Evolutionary conservation across 1,140 invertebrate species (phyloP), one percentile per base, ranked within the genome.

Genomic region (Drosophila sp.): DNA sequence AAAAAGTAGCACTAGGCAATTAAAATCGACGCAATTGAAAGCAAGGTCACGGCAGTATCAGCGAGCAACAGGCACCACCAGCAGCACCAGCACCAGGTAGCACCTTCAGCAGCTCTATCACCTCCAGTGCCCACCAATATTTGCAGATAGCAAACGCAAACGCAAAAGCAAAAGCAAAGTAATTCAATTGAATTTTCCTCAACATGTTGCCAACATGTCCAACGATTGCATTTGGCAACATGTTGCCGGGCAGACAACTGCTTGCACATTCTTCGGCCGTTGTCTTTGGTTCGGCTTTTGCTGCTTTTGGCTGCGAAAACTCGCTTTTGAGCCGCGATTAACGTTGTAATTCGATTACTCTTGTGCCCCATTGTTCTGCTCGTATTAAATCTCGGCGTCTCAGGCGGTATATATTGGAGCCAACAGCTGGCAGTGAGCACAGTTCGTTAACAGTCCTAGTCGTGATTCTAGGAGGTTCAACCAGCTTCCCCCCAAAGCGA

Each of bases 361-460:
- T 80, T 77, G 61, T 77, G 68, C 60, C 73, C 70, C 80, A 80
- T 87, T 87, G 84, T 87, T 89, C 84, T 87, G 80, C 80, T 74
- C 47, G 56, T 86, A 70, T 50, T 50, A 50, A 50, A 50, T 50
- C 76, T 89, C 83, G 80, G 50, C 74, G 58, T 79, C 72, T 83
- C 72, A 29, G 65, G 65, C 54, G 84, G 83, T 92, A 92, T 92
- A 92, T 92, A 92, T 92, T 92, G 74, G 74, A 83, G 89, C 76
- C 57, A 56, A 70, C 74, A 76, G 72, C 74, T 66, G 64, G 50
- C 77, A 85, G 79, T 69, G 82, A 90, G 91, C 91, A 92, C 91
- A 92, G 91, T 92, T 92, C 77, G 91, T 91, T 91, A 91, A 92
- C 91, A 92, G 91, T 92, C 91, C 91, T 92, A 92, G 91, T 92